Conservation (phyloP, 2,113 vertebrate genomes). For the Caranx ignobilis region DNA sequence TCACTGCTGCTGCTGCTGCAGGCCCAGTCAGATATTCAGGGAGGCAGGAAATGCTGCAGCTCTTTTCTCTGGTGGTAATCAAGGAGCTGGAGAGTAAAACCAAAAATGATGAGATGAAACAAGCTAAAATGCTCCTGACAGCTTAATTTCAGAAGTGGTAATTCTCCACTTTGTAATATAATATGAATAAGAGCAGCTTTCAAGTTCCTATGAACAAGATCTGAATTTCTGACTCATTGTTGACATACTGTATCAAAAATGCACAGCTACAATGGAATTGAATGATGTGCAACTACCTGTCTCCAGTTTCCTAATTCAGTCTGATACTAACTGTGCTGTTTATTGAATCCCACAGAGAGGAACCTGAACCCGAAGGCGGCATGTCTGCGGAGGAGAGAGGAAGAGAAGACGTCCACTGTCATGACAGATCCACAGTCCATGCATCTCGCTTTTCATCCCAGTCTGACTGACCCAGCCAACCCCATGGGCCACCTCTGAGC, state of each 20-base stretch:
- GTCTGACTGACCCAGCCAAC: slow-evolving; percentile 90
- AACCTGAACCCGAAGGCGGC: slow-evolving; percentile 98
- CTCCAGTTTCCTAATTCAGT: slow-evolving; percentile 4
- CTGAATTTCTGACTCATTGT: too few species aligned
- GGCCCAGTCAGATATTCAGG: neutral
- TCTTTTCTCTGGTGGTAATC: too few species aligned
- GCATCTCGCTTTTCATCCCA: slow-evolving; percentile 91
- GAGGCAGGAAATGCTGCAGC: neutral
- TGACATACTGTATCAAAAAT: too few species aligned
- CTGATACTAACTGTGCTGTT: slow-evolving; percentile 23
- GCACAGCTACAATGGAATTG: neutral
- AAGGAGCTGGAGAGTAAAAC: neutral
- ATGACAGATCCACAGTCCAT: slow-evolving; percentile 91
- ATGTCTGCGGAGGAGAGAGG: slow-evolving; percentile 97
- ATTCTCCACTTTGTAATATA: too few species aligned
- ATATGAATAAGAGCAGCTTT: too few species aligned
- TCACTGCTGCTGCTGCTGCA: neutral
- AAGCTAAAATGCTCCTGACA: too few species aligned
- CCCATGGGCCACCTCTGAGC: slow-evolving; percentile 95
- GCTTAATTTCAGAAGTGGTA: too few species aligned
- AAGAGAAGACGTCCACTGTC: slow-evolving; percentile 93
- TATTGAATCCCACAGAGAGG: slow-evolving; percentile 85
- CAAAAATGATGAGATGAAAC: too few species aligned
- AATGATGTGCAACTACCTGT: neutral
- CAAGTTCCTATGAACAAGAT: too few species aligned